phyloP scores from a whole-genome alignment of 2,797 vertebrate genomes.

The Mus caroli region DNA sequence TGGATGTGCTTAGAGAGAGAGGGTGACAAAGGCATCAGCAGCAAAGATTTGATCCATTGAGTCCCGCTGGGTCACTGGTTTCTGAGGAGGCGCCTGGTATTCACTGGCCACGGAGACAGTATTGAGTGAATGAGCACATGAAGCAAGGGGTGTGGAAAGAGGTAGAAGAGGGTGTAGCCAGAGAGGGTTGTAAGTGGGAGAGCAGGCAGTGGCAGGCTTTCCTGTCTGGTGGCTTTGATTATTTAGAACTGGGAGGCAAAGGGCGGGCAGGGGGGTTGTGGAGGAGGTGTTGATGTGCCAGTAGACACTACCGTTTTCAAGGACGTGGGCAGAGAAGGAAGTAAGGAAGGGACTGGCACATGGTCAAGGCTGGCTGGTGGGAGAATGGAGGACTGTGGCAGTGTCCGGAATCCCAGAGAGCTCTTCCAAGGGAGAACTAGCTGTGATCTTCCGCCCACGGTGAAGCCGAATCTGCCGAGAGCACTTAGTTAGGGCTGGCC shows the following conservation, averaged over 20 bases:
- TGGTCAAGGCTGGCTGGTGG: not conserved
- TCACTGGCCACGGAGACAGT: not conserved
- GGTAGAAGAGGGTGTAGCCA: not conserved
- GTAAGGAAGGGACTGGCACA: not conserved
- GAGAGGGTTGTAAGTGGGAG: constrained; percentile 46
- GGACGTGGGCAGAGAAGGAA: not conserved
- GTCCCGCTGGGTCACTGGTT: not conserved
- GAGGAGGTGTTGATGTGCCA: not conserved
- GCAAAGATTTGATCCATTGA: not conserved
- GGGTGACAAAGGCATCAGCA: not conserved
- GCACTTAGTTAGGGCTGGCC: not conserved
- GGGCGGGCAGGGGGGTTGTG: not conserved
- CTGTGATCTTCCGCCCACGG: not conserved
- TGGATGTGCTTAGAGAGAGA: not conserved
- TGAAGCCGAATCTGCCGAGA: not conserved
- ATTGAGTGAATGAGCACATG: not conserved
- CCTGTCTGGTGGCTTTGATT: constrained; percentile 64
- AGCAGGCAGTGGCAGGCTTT: constrained; percentile 66
- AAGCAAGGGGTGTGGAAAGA: constrained; percentile 44
- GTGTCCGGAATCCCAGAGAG: not conserved
- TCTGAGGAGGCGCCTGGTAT: not conserved
- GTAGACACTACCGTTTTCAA: constrained; percentile 20
- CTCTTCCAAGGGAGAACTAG: not conserved
- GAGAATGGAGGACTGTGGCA: not conserved
- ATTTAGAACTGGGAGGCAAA: constrained; percentile 42